phyloP scores from a whole-genome alignment of 2,888 invertebrate species.

The Ernsta delagoae region DNA sequence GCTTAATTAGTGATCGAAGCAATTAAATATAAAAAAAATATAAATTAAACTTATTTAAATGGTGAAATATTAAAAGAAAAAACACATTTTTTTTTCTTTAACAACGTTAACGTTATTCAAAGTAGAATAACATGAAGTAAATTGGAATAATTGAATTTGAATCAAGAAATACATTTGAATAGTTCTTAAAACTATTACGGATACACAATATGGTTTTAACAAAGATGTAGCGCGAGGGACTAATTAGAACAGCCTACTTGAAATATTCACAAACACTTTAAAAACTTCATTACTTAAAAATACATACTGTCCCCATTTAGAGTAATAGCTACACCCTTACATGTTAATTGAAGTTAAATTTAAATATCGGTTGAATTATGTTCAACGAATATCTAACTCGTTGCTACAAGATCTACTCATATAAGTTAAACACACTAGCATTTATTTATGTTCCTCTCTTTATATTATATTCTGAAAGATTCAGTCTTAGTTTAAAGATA shows the following conservation, averaged over 20 bases:
- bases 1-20: not conserved
- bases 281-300: not conserved
- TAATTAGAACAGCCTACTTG: not conserved
- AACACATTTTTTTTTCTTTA: not conserved
- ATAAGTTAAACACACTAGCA: conserved; percentile 31
- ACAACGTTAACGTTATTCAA: not conserved
- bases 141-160: not conserved
- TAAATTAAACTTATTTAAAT: not conserved
- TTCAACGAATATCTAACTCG: conserved; percentile 17
- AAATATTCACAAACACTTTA: not conserved
- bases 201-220: not conserved
- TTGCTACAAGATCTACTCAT: conserved; percentile 28
- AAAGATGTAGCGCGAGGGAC: not conserved
- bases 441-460: conserved; percentile 47
- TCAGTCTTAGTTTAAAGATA: conserved; percentile 70
- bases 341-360: too few relatives aligned
- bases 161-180: not conserved
- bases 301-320: not conserved
- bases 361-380: not conserved
- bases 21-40: not conserved
- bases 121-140: not conserved
- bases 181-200: not conserved
- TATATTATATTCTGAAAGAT: conserved; percentile 54
- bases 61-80: not conserved
- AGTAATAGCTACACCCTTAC: not conserved